Base-by-base conservation (phyloP, 37 sponge, comb jelly and placozoan species). In the Halichondria panicea region DNA sequence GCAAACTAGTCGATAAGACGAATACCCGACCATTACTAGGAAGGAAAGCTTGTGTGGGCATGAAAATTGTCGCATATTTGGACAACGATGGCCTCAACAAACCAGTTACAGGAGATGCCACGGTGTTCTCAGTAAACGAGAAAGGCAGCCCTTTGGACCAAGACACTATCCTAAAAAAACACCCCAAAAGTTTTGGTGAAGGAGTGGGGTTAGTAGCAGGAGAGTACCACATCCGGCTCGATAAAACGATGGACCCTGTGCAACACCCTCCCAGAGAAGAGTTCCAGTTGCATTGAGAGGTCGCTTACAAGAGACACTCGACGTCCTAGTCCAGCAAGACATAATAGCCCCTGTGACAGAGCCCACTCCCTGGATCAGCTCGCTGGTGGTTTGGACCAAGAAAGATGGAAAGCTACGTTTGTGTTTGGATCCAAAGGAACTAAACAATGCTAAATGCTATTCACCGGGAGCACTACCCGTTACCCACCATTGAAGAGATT, bases 331-430 rank as follows among this genome's bases (percentile, higher is more conserved):
- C 44, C 44, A 64, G 22, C 73, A 71, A 21, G 55, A 76, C 87
- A 63, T 87, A 9, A 35, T 87, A 25, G 44, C 66, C 9, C 80
- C 80, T 39, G 87, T 87, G 39, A 32, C 48, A 4, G 42, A 78
- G 40, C 84, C 89, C 22, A 88, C 77, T 21, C 44, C 62, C 19
- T 88, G 89, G 89, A 61, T 88, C 24, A 74, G 56, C 60, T 75
- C 64, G 13, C 33, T 87, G 70, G 83, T 87, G 9, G 46, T 71
- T 15, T 65, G 75, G 6, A 63, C 78, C 53, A 88, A 71, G 63
- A 70, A 71, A 31, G 37, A 70, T 56, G 81, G 68, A 3, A 79
- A 62, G 28, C 31, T 82, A 33, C 28, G 89, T 34, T 64, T 82
- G 2, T 89, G 84, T 41, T 31, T 84, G 0, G 90, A 89, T 28